Conservation (phyloP, 2,797 vertebrate genomes). For the Hirundo rustica region DNA sequence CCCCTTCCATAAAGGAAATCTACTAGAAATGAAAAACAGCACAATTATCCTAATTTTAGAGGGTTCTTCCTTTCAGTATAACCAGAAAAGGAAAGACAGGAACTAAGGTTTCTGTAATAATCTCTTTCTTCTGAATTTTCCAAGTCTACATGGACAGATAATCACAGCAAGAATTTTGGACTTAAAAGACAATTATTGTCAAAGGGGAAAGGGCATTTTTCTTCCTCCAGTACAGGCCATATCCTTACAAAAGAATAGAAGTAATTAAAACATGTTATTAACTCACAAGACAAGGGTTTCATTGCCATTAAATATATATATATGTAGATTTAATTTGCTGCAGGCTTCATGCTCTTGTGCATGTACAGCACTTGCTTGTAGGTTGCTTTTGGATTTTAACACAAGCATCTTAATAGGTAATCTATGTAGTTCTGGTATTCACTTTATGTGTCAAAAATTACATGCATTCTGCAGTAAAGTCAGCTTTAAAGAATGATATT, state of each 20-base stretch:
- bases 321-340: slow-evolving; percentile 20
- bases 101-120: slow-evolving; percentile 6
- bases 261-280: slow-evolving; percentile 49
- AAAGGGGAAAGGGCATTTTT: slow-evolving; percentile 18
- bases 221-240: not conserved
- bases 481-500: not conserved
- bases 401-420: not conserved
- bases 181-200: slow-evolving; percentile 3
- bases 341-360: not conserved
- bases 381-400: not conserved
- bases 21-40: slow-evolving; percentile 15
- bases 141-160: not conserved
- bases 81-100: slow-evolving; percentile 6
- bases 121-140: not conserved
- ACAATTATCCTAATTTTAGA: not conserved
- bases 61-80: not conserved
- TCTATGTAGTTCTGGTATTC: not conserved
- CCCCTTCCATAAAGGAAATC: not conserved
- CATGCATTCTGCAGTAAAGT: not conserved
- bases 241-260: slow-evolving; percentile 48
- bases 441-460: not conserved
- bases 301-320: slow-evolving; percentile 31
- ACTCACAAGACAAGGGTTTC: slow-evolving; percentile 17
- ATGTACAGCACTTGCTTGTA: not conserved
- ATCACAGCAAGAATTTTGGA: not conserved